Evolutionary conservation across 2,113 vertebrate species (phyloP), one percentile per base, ranked within the genome.

Genomic region (Stictonetta naevosa): DNA sequence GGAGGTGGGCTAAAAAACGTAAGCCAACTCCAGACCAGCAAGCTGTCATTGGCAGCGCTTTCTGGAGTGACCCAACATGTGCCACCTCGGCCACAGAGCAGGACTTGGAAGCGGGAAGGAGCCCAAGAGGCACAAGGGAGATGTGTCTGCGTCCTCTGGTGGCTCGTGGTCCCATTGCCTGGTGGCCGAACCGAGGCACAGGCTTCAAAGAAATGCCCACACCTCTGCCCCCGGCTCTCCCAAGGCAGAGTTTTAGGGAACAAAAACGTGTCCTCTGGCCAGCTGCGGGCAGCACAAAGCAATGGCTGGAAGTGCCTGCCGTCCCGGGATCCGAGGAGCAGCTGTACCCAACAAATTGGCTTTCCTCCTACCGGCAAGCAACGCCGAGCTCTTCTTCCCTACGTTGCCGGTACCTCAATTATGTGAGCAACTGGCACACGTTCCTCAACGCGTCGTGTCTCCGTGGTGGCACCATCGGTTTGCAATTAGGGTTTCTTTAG

Each of bases 401-500:
- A 76, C 58, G 82, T 83, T 29, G 4, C 8, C 1, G 1, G 34
- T 33, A 82, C 50, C 82, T 82, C 23, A 84, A 59, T 90, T 78
- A 84, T 83, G 80, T 56, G 31, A 66, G 40, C 73, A 83, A 83
- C 25, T 73, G 73, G 68, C 53, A 86, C 0, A 1, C 34, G 29
- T 42, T 66, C 86, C 62, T 87, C 69, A 79, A 75, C 0, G 4
- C 23, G 84, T 36, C 17, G 3, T 15, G 19, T 79, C 81, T 84
- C 83, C 4, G 9, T 33, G 48, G 83, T 42, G 86, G 80, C 78
- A 86, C 50, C 66, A 68, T 69, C 33, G 21, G 33, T 79, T 82
- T 91, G 58, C 62, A 82, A 86, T 53, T 72, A 83, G 83, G 62
- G 29, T 50, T 95, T 94, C 82, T 83, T 90, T 78, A 88, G 88